Base-by-base conservation (phyloP, 2,888 invertebrate species). In the Polymixis flavicincta region DNA sequence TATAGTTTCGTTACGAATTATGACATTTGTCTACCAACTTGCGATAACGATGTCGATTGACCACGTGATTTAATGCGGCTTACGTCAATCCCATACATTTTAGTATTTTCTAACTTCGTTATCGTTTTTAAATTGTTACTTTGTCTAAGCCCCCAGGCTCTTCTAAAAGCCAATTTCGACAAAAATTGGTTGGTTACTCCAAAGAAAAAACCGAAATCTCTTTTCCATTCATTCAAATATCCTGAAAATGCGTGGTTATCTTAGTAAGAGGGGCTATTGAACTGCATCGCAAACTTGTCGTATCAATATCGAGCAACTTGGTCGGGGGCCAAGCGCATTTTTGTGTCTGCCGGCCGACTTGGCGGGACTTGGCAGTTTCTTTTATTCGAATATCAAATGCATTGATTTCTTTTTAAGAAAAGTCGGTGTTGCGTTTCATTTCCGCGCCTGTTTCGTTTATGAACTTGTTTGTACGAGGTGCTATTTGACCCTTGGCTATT, bases 271-370 rank as follows among this genome's bases (percentile, higher is more conserved):
- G 28, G 66, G 57, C 78, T 77, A 80, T 83, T 65, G 76, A 80
- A 75, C 76, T 82, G 78, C 79, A 78, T 81, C 28, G 68, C 79
- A 45, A 88, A 80, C 71, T 86, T 82, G 74, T 85, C 72, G 85
- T 82, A 83, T 85, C 87, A 78, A 80, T 85, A 78, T 71, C 73
- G 78, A 61, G 66, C 74, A 71, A 79, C 79, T 87, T 88, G 87
- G 87, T 81, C 81, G 78, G 28, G 42, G 80, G 80, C 88, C 88
- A 86, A 81, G 83, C 76, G 80, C 76, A 78, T 60, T 85, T 68
- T 77, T 80, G 69, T 72, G 79, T 72, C 73, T 71, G 72, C 67
- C 66, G 71, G n/a, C 52, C 64, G 69, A 61, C 67, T 82, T 55
- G 54, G 54, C 59, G 50, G 74, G 48, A 74, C 74, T 79, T 82